Evolutionary conservation across 2,888 invertebrate genomes (phyloP).

Genomic region (Abrostola triplasia): DNA sequence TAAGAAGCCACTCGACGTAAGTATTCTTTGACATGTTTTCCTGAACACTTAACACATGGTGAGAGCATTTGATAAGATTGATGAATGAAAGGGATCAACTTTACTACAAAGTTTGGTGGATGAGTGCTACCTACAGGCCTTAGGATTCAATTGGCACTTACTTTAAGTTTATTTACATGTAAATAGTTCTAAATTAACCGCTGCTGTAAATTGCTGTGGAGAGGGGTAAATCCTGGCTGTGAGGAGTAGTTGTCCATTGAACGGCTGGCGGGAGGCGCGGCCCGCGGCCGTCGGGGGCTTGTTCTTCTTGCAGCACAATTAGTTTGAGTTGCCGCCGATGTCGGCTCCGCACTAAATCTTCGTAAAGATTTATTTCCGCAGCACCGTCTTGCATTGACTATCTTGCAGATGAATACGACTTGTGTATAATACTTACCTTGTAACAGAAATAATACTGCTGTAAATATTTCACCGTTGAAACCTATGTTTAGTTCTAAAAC

Average conservation of each 20-base stretch:
- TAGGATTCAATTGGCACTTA: constrained; percentile 88
- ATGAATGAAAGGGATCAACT: constrained; percentile 86
- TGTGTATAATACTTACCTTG: constrained; percentile 85
- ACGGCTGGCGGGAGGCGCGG: constrained; percentile 65
- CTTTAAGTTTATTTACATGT: constrained; percentile 85
- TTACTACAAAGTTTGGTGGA: constrained; percentile 86
- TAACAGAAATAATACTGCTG: constrained; percentile 85
- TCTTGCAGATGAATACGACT: constrained; percentile 84
- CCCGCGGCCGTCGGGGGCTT: constrained; percentile 83
- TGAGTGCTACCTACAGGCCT: constrained; percentile 88
- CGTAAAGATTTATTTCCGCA: constrained; percentile 88
- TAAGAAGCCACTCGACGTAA: constrained; percentile 98
- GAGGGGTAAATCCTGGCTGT: constrained; percentile 86
- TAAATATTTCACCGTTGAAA: constrained; percentile 88
- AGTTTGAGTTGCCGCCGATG: constrained; percentile 91
- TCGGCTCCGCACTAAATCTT: constrained; percentile 86
- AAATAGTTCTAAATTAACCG: constrained; percentile 87
- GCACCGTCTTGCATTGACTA: constrained; percentile 88
- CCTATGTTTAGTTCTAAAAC: constrained; percentile 89
- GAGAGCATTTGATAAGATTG: constrained; percentile 77
- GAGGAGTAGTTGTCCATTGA: constrained; percentile 88
- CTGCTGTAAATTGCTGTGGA: constrained; percentile 87
- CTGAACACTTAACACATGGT: constrained; percentile 56
- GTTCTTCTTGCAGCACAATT: constrained; percentile 92
- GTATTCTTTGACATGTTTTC: constrained; percentile 84